Evolutionary conservation across 2,888 invertebrate species (phyloP), one percentile per base, ranked within the genome.

Genomic region (Thymelicus acteon): DNA sequence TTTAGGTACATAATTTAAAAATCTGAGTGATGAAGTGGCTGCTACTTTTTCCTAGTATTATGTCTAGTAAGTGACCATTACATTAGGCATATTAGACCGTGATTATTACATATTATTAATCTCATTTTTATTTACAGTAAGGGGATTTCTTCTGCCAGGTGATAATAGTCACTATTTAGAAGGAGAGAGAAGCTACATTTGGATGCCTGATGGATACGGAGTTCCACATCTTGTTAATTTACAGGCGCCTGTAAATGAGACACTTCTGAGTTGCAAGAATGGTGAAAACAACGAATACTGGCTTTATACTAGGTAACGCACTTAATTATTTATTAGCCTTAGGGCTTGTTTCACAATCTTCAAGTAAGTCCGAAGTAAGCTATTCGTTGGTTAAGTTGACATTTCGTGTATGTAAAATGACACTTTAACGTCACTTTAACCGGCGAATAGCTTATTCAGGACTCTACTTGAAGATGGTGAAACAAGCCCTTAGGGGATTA

Each of bases 131-230:
- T 75, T 80, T 80, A 15, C 73, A 91, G 91, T 87, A 63, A 80
- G 84, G 40, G 77, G 75, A 62, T 82, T 82, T 12, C 77, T 87
- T 24, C 86, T 76, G 8, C 91, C 92, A 13, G 88, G 89, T 39
- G 90, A 92, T 73, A 93, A 93, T 72, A 90, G 89, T 71, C 84
- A 90, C 77, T 93, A 92, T 78, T 87, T 90, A 6, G 91, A 92
- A 75, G 92, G 92, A 0, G 81, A 84, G 64, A 91, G 91, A 75
- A 88, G 88, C 1, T 93, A 90, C 77, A 83, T 93, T 67, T 93
- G 92, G 91, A 91, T 93, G 85, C 87, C 90, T 2, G 88, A 93
- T 77, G 85, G 87, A n/a, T 81, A 89, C 0, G 90, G 88, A 1
- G 77, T 77, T 0, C 87, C 89, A 0, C 79, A 82, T 0, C 79